Base-by-base conservation (phyloP, 2,888 invertebrate species). In the Parasteatoda lunata region DNA sequence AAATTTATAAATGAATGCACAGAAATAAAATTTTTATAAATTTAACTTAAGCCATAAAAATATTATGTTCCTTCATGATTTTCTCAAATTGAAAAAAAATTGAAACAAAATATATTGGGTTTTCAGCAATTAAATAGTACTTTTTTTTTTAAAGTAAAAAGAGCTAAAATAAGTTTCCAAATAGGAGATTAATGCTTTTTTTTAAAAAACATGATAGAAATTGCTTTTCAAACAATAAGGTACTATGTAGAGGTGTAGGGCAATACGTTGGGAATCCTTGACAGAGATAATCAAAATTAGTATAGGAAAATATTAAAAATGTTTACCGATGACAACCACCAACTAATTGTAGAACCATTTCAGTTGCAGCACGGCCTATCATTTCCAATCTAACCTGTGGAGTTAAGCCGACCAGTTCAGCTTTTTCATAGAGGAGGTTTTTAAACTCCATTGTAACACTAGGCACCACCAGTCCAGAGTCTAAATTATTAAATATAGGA, bases 391-490 rank as follows among this genome's bases (percentile, higher is more conserved):
- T 93, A 81, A 95, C 94, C 84, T 95, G 94, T 91, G 94, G 93
- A 77, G 93, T 93, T 68, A 95, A 93, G 1, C 96, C 96, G 87
- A 93, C 93, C 83, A 93, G 93, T 90, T 95, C 95, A n/a, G 96
- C 95, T 52, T 94, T 93, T 77, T 93, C 93, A 92, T 96, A 95
- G 90, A 97, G 92, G 89, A 94, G 94, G 79, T 94, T 93, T 78
- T 96, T 94, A 89, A 95, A 93, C 80, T 93, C 93, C 87, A 93
- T 92, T 81, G 94, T 94, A 90, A 96, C 95, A 90, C 95, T 94
- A 30, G 97, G 96, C 92, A 97, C 95, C 79, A 95, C 93, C 79
- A 96, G 93, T 72, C 96, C 97, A 91, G 95, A 95, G 93, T 97
- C 97, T 88, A 54, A 70, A n/a, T 7, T 30, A 30, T 30, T 1